phyloP scores from a whole-genome alignment of 2,888 invertebrate genomes.

The Drosophila rubida region DNA sequence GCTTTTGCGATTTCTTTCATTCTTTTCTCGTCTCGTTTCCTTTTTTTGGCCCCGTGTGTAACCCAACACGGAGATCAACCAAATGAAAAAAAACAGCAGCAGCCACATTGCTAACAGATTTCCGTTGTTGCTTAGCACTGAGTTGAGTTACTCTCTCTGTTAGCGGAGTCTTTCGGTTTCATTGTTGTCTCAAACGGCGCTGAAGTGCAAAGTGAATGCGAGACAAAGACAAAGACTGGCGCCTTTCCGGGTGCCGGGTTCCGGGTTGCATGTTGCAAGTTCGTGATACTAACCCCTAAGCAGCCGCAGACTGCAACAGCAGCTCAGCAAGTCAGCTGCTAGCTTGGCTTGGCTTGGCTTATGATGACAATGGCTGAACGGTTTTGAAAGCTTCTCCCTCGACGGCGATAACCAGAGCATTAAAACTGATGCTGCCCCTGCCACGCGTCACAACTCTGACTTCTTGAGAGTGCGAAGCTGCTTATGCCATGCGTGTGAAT shows the following conservation, averaged over 20 bases:
- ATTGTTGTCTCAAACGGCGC: conserved; percentile 68
- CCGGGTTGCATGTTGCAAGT: conserved; percentile 35
- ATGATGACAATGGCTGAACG: conserved; percentile 65
- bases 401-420: conserved; percentile 64
- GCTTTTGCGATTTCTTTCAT: conserved; percentile 15
- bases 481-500: conserved; percentile 16
- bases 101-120: conserved; percentile 22
- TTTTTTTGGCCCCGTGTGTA: conserved; percentile 34
- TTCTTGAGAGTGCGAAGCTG: conserved; percentile 56
- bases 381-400: conserved; percentile 51
- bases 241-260: conserved; percentile 61
- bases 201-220: conserved; percentile 76
- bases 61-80: conserved; percentile 34
- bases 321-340: conserved; percentile 2
- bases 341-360: conserved; percentile 36
- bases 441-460: conserved; percentile 56
- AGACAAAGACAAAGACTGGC: conserved; percentile 72
- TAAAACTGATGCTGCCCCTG: conserved; percentile 32
- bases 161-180: conserved; percentile 10
- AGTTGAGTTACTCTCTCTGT: conserved; percentile 11
- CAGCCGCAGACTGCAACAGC: conserved; percentile 6
- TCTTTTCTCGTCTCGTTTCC: neutral
- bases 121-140: conserved; percentile 50
- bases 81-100: conserved; percentile 4
- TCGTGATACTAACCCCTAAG: conserved; percentile 47